Conservation (phyloP, 2,888 invertebrate species). For the Agriopis leucophaearia region DNA sequence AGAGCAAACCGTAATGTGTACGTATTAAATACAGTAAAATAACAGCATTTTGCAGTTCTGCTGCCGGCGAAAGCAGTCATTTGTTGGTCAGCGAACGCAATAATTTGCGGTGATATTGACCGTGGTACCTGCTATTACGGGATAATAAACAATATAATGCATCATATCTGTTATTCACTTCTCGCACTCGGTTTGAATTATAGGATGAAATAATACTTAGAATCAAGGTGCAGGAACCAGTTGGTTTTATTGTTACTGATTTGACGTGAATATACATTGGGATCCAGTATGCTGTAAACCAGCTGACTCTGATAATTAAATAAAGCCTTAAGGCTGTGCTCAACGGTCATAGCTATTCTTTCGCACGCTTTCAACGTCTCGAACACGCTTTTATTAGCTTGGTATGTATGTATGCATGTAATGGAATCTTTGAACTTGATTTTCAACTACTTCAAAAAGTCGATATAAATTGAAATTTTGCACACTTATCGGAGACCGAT, state of each 20-base stretch:
- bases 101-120: slow-evolving; percentile 34
- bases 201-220: not conserved
- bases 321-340: slow-evolving; percentile 3
- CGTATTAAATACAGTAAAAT: slow-evolving; percentile 37
- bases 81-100: slow-evolving; percentile 31
- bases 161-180: not conserved
- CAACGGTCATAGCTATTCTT: too few relatives aligned
- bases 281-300: not conserved
- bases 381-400: too few relatives aligned
- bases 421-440: too few relatives aligned
- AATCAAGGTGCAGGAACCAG: not conserved
- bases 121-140: slow-evolving; percentile 21
- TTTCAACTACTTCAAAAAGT: too few relatives aligned
- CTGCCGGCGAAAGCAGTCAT: slow-evolving; percentile 38
- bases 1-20: slow-evolving; percentile 26
- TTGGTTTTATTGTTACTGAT: not conserved
- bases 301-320: slow-evolving; percentile 7
- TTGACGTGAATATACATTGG: not conserved
- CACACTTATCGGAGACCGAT: too few relatives aligned
- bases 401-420: too few relatives aligned
- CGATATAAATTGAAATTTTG: too few relatives aligned
- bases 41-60: slow-evolving; percentile 36
- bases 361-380: too few relatives aligned
- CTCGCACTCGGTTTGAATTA: not conserved
- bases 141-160: slow-evolving; percentile 10